Base-by-base conservation (phyloP, 2,797 vertebrate genomes). In the Aplochiton taeniatus region DNA sequence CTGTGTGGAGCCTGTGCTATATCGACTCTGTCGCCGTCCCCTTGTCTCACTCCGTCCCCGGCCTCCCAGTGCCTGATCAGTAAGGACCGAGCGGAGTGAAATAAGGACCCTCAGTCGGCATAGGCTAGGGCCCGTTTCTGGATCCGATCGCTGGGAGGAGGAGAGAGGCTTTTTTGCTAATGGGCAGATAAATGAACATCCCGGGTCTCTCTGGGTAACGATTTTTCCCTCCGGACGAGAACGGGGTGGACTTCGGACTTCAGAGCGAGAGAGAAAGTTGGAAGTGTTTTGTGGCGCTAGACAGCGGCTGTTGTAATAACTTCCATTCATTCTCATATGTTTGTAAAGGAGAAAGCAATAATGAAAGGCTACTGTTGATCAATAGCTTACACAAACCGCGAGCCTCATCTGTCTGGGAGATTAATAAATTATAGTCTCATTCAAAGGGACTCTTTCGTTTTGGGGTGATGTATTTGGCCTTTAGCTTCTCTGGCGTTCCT, bases 311-410 rank as follows among this genome's bases (percentile, higher is more conserved):
- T 69, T 83, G 83, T 70, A 88, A 72, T 74, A 78, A 78, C 65
- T 66, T 81, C 85, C 83, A 90, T 92, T 87, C 85, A 81, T 91
- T 89, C 86, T 85, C 83, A 89, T 91, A 78, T 67, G 68, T 76
- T 70, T 75, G 57, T 87, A 87, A 90, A 81, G 84, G 80, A 82
- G 84, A 88, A 90, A 86, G 74, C 81, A 87, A 85, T 86, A 89
- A 90, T 89, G 81, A 88, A 89, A 88, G 76, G 82, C 86, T 87
- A 87, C 85, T 83, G 76, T 61, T 85, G 86, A 90, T 91, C 90
- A 86, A 88, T 83, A 83, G 77, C 62, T 69, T 65, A 54, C 75
- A 79, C 77, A 87, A 87, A 84, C 80, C 80, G 69, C 79, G 66
- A 11, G 10, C 60, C 58, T 71, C 75, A 66, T 82, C 77, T 84